Conservation (phyloP, 1,140 invertebrate genomes). For the Leguminivora glycinivorella region DNA sequence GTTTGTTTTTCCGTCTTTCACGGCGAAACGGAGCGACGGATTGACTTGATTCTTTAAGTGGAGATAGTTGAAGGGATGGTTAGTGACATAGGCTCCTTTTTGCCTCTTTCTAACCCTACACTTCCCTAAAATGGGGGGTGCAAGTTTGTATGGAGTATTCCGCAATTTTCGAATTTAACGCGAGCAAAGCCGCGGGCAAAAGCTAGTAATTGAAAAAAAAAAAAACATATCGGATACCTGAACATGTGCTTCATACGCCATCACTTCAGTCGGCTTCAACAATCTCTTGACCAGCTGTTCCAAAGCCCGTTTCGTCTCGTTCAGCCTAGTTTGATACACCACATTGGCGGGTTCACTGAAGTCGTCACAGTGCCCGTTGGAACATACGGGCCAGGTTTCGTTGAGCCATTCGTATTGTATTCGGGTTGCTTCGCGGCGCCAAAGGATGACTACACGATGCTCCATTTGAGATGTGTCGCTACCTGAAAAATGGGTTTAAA, state of each 20-base stretch:
- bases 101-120: no score
- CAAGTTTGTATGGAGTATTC: no score
- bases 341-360: constrained; percentile 43
- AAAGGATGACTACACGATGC: constrained; percentile 91
- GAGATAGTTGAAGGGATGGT: no score
- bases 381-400: constrained; percentile 81
- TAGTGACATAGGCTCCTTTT: no score
- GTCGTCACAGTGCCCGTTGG: constrained; percentile 67
- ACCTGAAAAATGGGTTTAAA: constrained; percentile 40
- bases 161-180: no score
- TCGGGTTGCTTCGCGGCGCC: constrained; percentile 90
- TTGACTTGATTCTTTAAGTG: no score
- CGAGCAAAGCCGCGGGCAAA: no score
- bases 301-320: constrained; percentile 86
- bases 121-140: no score
- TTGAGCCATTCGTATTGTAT: constrained; percentile 96
- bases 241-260: constrained; percentile 85
- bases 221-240: no score
- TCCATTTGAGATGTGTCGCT: constrained; percentile 80
- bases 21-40: no score
- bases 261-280: constrained; percentile 84
- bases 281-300: constrained; percentile 86
- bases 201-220: no score
- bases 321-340: constrained; percentile 77
- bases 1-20: no score